These are phyloP conservation scores for Drosophila burlai DNA, from an alignment of 1,140 invertebrate species.

Conservation along the genomic window DNA sequence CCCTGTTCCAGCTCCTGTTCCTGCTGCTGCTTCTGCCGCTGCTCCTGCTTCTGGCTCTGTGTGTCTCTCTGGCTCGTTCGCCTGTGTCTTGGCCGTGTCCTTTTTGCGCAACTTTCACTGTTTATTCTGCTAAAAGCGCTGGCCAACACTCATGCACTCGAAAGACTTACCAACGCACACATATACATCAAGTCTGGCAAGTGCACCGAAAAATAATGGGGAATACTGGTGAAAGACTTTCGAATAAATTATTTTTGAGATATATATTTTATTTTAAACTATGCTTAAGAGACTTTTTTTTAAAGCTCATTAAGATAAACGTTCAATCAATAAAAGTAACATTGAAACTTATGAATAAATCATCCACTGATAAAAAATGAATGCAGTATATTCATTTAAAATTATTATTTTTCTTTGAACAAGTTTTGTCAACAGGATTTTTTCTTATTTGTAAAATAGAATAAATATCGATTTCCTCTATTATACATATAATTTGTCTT, in stretches of 20 bases:
- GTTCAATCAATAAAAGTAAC: no score
- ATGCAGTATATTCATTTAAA: background rate
- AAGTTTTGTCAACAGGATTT: no score
- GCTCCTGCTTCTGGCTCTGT: constrained; percentile 9
- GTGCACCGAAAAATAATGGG: constrained; percentile 9
- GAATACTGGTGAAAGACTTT: rapidly evolving
- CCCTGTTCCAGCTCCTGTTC: background rate
- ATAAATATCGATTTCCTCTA: no score
- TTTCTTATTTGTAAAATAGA: background rate
- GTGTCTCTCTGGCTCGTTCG: constrained; percentile 39
- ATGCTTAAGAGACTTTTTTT: no score
- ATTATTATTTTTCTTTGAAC: background rate
- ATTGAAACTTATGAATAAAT: no score
- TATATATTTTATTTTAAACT: background rate
- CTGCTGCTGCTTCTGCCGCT: background rate
- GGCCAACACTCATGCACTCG: constrained; percentile 80
- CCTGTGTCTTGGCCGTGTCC: constrained; percentile 73
- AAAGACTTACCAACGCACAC: constrained; percentile 43
- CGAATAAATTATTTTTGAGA: no score
- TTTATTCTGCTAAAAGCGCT: constrained; percentile 83
- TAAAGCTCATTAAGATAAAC: no score
- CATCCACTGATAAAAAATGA: no score
- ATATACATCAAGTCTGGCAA: constrained; percentile 20
- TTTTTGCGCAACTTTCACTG: constrained; percentile 82
- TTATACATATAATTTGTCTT: no score